Base-by-base conservation (phyloP, 2,888 invertebrate genomes). In the Lasioglossum pauxillum region DNA sequence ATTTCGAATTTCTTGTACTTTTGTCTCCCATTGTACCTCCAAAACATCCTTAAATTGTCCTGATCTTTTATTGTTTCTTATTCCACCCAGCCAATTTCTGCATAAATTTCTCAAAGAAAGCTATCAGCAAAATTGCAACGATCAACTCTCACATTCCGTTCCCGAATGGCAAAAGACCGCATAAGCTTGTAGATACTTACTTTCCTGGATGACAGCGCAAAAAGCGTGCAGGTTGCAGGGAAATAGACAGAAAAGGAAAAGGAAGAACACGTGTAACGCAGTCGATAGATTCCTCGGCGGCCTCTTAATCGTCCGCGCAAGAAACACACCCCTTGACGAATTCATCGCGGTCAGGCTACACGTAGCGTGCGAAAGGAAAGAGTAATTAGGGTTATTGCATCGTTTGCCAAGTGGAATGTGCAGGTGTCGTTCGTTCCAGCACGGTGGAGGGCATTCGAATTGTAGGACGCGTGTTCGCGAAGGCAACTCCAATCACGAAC, bases 351-450 rank as follows among this genome's bases (percentile, higher is more conserved):
- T 44, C 49, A 69, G 71, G 49, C 69, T 74, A 44, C 82, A 79
- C 80, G 78, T 84, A 80, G 78, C 84, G 81, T 78, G 79, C 80
- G 69, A 84, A 82, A 64, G 78, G 84, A 75, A 87, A 78, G 75
- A 72, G 80, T 82, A 84, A 88, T 87, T 84, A 87, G 84, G 88
- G 80, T 87, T 87, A 82, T 80, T 80, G 88, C 88, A 80, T 87
- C 87, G 87, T 82, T 82, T 84, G 87, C 82, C 84, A 80, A 88
- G 82, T 82, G 84, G 80, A 82, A 82, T 75, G 78, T 64, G 67
- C 84, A 80, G 81, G 81, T 82, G 82, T 80, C 82, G 82, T 78
- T 84, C 78, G 76, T 83, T 81, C 67, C 57, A 31, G 80, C 80
- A 74, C 64, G 60, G 73, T 23, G 67, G 80, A 76, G 75, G 75